Base-by-base conservation (phyloP, 2,888 invertebrate genomes). In the Drosophila maculinotata region DNA sequence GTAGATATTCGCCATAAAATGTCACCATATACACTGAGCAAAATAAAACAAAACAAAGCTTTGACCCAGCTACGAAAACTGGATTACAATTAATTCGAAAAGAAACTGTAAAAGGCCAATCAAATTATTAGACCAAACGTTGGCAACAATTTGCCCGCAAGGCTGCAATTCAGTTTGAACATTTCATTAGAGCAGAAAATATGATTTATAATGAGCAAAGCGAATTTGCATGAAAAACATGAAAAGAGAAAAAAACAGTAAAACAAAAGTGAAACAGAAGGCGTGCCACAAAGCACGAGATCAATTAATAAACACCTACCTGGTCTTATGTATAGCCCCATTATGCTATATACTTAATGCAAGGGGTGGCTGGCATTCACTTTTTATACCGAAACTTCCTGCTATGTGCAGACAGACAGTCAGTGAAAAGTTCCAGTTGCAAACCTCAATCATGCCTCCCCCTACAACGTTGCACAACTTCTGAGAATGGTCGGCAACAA, bases 171-270 rank as follows among this genome's bases (percentile, higher is more conserved):
- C 36, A 60, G 38, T 53, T 65, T 28, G 51, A 67, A 58, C 68
- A 58, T 79, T 76, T 77, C 77, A 79, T 77, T 76, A 79, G 76
- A 69, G 79, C 79, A 79, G 72, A 79, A 77, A 79, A 79, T 79
- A 59, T 71, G 79, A 66, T 62, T 76, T 56, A 49, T 69, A 76
- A 79, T 79, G 65, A 66, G 69, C 53, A 15, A 39, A 71, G 23
- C 53, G 39, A 69, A 78, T 79, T 79, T 72, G 79, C 77, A 78
- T 72, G 28, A 15, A 58, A 30, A n/a, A 8, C 14, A 15, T 23
- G 8, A 36, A 42, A 48, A 44, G 35, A 12, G 5, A 48, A 62
- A 26, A 38, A 12, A 17, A 53, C 42, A 49, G 25, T n/a, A 17
- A 17, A 49, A 26, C 28, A 69, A 71, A 62, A 71, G 57, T 65